Conservation (phyloP, 2,888 invertebrate genomes). For the Mesochorus sp. region DNA sequence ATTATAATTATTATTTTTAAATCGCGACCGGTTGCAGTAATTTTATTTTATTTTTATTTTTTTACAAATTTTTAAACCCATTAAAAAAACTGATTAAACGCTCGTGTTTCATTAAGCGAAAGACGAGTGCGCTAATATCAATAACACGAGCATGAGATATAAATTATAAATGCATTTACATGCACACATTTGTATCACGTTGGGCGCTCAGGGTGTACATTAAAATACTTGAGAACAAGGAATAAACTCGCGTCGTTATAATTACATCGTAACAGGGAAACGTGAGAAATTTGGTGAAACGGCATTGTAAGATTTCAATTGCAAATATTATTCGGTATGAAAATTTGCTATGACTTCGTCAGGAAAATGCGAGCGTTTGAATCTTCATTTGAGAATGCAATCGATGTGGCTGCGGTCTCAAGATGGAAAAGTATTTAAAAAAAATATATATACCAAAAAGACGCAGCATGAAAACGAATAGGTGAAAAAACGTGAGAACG, state of each 20-base stretch:
- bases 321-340: slow-evolving; percentile 10
- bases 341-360: slow-evolving; percentile 1
- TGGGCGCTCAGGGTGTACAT: not conserved
- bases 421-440: not conserved
- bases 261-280: slow-evolving; percentile 35
- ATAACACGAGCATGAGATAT: slow-evolving; percentile 33
- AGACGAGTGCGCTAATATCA: not conserved
- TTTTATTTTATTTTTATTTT: no score
- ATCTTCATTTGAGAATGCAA: no score
- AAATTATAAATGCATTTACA: slow-evolving; percentile 44
- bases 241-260: slow-evolving; percentile 23
- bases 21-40: not conserved
- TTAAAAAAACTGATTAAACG: not conserved
- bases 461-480: not conserved
- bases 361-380: no score
- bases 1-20: no score
- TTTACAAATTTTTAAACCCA: not conserved
- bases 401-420: no score
- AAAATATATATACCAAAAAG: not conserved
- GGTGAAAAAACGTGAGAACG: slow-evolving; percentile 1
- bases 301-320: no score
- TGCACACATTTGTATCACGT: not conserved
- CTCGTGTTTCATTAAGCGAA: not conserved
- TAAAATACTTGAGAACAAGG: slow-evolving; percentile 21
- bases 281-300: slow-evolving; percentile 36